These are phyloP conservation scores for Diglossa cyanea DNA, from an alignment of 2,797 vertebrate genomes.

Conservation along the genomic window DNA sequence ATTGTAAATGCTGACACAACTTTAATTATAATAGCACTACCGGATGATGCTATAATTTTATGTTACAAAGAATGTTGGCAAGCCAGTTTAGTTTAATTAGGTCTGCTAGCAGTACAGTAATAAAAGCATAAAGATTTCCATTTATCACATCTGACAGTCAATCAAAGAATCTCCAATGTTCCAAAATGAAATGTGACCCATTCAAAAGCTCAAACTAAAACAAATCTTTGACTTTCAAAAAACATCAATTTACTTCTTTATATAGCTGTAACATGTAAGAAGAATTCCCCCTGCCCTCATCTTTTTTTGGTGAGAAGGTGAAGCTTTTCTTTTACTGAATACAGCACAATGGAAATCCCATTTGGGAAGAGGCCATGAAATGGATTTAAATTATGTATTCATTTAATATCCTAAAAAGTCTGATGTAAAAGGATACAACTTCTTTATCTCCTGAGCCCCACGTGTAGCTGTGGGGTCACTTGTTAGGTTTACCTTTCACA, in stretches of 20 bases:
- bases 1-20: constrained; percentile 67
- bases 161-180: constrained; percentile 72
- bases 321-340: neutral
- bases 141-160: constrained; percentile 80
- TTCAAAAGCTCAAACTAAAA: constrained; percentile 65
- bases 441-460: neutral
- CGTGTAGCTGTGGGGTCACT: neutral
- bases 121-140: constrained; percentile 81
- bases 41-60: constrained; percentile 68
- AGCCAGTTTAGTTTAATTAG: constrained; percentile 78
- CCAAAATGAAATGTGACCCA: constrained; percentile 76
- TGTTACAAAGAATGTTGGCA: constrained; percentile 68
- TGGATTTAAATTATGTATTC: neutral
- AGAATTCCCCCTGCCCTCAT: neutral
- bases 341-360: neutral
- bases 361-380: neutral
- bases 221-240: constrained; percentile 33
- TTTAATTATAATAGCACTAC: constrained; percentile 65
- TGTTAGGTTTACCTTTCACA: neutral
- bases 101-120: constrained; percentile 74
- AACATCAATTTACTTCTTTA: constrained; percentile 3
- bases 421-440: neutral
- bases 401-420: neutral
- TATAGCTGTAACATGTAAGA: constrained; percentile 6
- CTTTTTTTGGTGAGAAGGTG: neutral